Percentiles rank a stretch among this genome's conserved stretches.
Conservation (phyloP, 2,888 invertebrate genomes). For the Cephus pulcher region DNA sequence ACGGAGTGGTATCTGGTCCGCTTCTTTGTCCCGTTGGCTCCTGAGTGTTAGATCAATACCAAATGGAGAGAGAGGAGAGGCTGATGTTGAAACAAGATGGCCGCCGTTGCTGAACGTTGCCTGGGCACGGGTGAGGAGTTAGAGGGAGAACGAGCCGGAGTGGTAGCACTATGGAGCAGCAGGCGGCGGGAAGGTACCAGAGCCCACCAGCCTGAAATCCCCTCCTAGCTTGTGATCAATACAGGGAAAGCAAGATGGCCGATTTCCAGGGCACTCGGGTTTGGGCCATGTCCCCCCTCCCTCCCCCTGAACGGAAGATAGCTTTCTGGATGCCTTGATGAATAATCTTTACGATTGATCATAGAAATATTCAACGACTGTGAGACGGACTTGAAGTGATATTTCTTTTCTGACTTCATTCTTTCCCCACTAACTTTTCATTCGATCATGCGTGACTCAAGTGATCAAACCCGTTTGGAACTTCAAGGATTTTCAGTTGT, state of each 20-base stretch:
- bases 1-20: constrained; percentile 1
- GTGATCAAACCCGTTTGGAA: neutral
- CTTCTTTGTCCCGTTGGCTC: constrained; percentile 43
- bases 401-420: neutral
- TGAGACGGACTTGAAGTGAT: neutral
- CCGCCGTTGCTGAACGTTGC: constrained; percentile 49
- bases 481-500: neutral
- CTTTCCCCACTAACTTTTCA: neutral
- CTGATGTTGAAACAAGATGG: constrained; percentile 64
- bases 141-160: constrained; percentile 29
- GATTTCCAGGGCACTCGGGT: constrained; percentile 61
- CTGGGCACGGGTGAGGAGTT: constrained; percentile 34
- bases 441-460: neutral
- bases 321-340: neutral
- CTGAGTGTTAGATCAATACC: constrained; percentile 57
- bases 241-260: constrained; percentile 67
- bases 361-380: neutral
- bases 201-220: constrained; percentile 20
- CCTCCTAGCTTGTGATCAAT: constrained; percentile 58
- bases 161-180: constrained; percentile 41
- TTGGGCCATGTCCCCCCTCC: constrained; percentile 54
- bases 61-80: constrained; percentile 46
- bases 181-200: constrained; percentile 12
- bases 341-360: neutral
- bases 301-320: constrained; percentile 19